Evolutionary conservation across 2,888 invertebrate species (phyloP), one percentile per base, ranked within the genome.

Genomic region (Carpatolechia fugitivella): DNA sequence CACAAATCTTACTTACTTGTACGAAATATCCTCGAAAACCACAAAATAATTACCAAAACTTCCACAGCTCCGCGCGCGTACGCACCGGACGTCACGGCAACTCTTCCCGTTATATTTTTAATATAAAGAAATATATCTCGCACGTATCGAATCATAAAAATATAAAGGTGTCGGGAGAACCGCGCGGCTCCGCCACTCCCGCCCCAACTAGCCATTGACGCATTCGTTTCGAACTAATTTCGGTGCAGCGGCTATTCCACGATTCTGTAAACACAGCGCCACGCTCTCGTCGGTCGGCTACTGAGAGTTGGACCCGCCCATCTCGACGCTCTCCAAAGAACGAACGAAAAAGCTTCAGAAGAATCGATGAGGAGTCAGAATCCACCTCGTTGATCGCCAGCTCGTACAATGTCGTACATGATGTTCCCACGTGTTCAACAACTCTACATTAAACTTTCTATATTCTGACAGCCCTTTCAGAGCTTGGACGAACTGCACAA

Each of bases 171-270:
- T 80, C 75, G 78, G 72, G 80, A 80, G 72, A 69, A 70, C 73
- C 78, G 81, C 81, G 78, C 80, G 80, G 74, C 80, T 70, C 69
- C 73, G 11, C 7, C 31, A 10, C 72, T 65, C 69, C 61, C 70
- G 72, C 76, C 67, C 72, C 85, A 84, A 74, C 85, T 80, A 74
- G 72, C 76, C 87, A 86, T 88, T 89, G 89, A 88, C 89, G 88
- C 87, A 88, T 85, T 80, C 85, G 82, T 81, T 86, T 84, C 82
- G 68, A 77, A 90, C 89, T 90, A 89, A 90, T 85, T 88, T 86
- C 85, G 86, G 85, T 90, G 88, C 88, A 88, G 82, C 82, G 78
- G 74, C 81, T 85, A 87, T 88, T 88, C 88, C 89, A 80, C 81
- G 84, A 76, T 89, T 87, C 87, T 87, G 89, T 90, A 89, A 90